Base-by-base conservation (phyloP, 2,888 invertebrate genomes). In the Pyralis farinalis region DNA sequence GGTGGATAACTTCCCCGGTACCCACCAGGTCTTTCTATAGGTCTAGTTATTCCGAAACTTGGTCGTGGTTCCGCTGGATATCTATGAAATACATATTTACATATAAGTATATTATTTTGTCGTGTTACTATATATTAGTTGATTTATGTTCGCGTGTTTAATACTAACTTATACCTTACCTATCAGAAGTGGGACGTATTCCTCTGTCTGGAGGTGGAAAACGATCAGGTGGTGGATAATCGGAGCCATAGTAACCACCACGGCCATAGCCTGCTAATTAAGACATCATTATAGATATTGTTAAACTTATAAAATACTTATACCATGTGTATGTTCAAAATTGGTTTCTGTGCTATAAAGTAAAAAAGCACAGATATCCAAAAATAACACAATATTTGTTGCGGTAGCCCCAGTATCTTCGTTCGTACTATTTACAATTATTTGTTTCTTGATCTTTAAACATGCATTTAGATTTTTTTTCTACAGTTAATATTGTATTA, bases 1-100 rank as follows among this genome's bases (percentile, higher is more conserved):
- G 82, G 78, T 12, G 90, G 86, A 54, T 90, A 90, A 21, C 79
- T 80, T 39, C 89, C 90, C 1, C 90, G 82, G 59, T 91, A 91
- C 22, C 91, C 91, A 51, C 79, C 82, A 5, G 88, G 88, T 51
- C 86, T 63, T 1, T 84, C 83, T 20, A 78, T 53, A 1, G 82
- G 83, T 49, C 87, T 58, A 49, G 85, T 63, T 39, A 82, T 28
- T 6, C 79, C 80, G 38, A 73, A 84, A 37, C 67, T 74, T 2
- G 88, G 88, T 50, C 88, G 71, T 3, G 85, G 86, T 51, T 87
- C 88, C 5, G 73, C 71, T 6, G 87, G 87, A 51, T 72, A 86
- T 43, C 87, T 87, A 35, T 71, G 6, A 34, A 21, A 12, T 7
- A 4, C 7, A 3, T 21, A 8, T 25, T 25, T 25, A 8, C n/a